These are phyloP conservation scores for Ianthella basta DNA, from an alignment of 37 sponge, comb jelly and placozoan genomes.

Conservation along the genomic window DNA sequence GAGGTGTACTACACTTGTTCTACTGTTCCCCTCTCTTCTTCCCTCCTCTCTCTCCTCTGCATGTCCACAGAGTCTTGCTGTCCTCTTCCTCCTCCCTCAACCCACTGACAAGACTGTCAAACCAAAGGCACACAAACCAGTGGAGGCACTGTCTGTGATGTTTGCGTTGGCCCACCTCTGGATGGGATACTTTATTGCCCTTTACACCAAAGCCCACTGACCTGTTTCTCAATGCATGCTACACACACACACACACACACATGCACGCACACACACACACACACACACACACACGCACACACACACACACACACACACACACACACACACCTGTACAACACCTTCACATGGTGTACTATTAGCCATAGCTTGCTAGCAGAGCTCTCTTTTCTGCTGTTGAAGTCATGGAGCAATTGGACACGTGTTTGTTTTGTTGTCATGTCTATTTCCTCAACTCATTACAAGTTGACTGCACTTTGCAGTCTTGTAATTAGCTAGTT, in stretches of 20 bases:
- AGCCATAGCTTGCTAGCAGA: neutral
- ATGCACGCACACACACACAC: neutral
- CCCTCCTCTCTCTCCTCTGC: too few species aligned
- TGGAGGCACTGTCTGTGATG: conserved; percentile 66
- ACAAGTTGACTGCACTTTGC: too few species aligned
- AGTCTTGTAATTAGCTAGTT: too few species aligned
- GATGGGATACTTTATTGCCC: conserved; percentile 36
- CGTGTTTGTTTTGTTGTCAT: conserved; percentile 6
- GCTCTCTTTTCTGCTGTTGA: too few species aligned
- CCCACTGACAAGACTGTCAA: conserved; percentile 26
- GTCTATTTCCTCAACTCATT: neutral
- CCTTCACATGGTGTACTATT: neutral
- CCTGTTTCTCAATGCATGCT: neutral
- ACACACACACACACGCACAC: conserved; percentile 15
- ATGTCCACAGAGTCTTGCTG: too few species aligned
- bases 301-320: conserved; percentile 29
- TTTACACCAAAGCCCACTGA: conserved; percentile 15
- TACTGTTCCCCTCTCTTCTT: too few species aligned
- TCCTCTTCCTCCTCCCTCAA: too few species aligned
- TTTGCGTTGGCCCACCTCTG: conserved; percentile 75
- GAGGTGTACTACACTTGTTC: too few species aligned
- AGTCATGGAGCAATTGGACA: too few species aligned
- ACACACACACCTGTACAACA: conserved; percentile 8
- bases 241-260: neutral
- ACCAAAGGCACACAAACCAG: conserved; percentile 72